Conservation (phyloP, 2,113 vertebrate genomes). For the Porphyrio hochstetteri region DNA sequence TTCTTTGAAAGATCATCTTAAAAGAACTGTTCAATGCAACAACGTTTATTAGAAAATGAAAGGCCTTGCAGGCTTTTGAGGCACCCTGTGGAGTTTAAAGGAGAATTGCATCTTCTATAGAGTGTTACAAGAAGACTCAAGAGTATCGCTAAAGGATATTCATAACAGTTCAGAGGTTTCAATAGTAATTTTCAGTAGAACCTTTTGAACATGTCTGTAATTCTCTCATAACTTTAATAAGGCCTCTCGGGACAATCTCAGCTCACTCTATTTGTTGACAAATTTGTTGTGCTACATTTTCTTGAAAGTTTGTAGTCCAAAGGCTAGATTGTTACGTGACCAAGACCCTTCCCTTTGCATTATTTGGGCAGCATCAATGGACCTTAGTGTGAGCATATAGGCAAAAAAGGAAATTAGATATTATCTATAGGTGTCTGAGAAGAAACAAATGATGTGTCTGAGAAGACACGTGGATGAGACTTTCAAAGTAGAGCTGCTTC, state of each 20-base stretch:
- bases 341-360: not conserved
- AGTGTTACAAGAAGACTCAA: not conserved
- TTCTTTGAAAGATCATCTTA: not conserved
- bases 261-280: not conserved
- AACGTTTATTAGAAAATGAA: not conserved
- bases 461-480: not conserved
- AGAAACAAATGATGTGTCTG: not conserved
- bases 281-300: not conserved
- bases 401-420: not conserved
- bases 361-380: not conserved
- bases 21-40: not conserved
- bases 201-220: not conserved
- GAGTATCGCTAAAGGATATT: not conserved
- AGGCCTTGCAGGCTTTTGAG: not conserved
- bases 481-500: not conserved
- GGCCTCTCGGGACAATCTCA: not conserved
- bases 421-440: not conserved
- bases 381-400: not conserved
- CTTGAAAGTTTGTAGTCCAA: not conserved
- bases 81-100: not conserved
- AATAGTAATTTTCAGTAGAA: not conserved
- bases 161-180: not conserved
- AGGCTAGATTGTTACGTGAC: not conserved
- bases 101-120: not conserved
- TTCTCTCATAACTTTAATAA: not conserved